Evolutionary conservation across 2,888 invertebrate genomes (phyloP).

Genomic region (Lepetodrilus schrolli): DNA sequence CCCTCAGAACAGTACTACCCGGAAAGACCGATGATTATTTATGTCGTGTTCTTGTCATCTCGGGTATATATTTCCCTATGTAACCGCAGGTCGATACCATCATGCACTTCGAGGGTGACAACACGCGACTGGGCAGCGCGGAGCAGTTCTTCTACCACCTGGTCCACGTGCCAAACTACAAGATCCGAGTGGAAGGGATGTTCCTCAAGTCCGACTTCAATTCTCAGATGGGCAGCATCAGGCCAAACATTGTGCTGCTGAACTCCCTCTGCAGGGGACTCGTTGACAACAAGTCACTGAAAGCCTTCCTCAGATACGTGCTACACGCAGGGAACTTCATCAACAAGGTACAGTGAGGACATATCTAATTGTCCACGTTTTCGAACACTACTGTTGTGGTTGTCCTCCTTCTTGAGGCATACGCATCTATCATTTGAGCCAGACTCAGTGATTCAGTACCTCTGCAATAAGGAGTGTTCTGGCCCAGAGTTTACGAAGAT

Average conservation of each 20-base stretch:
- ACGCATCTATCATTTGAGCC: too few species aligned
- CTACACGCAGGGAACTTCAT: constrained; percentile 96
- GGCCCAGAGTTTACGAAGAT: too few species aligned
- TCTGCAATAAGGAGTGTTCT: too few species aligned
- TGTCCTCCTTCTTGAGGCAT: too few species aligned
- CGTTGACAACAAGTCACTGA: constrained; percentile 80
- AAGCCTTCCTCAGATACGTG: constrained; percentile 94
- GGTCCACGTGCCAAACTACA: constrained; percentile 80
- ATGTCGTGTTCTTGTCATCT: not conserved
- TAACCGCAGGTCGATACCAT: constrained; percentile 73
- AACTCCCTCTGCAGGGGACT: constrained; percentile 88
- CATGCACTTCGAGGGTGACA: constrained; percentile 73
- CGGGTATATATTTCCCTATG: too few species aligned
- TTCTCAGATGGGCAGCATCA: constrained; percentile 89
- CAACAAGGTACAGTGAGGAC: constrained; percentile 83
- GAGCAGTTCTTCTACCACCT: constrained; percentile 77
- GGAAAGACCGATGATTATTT: too few species aligned
- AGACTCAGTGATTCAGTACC: too few species aligned
- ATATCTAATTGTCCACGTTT: not conserved
- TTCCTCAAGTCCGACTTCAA: constrained; percentile 94
- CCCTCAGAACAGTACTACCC: too few species aligned
- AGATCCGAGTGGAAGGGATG: constrained; percentile 95
- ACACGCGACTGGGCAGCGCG: constrained; percentile 75
- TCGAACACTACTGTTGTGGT: too few species aligned
- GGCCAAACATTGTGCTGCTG: constrained; percentile 92